These are phyloP conservation scores for Caenorhabditis sp. DNA, from an alignment of 2,888 invertebrate species.

Conservation along the genomic window DNA sequence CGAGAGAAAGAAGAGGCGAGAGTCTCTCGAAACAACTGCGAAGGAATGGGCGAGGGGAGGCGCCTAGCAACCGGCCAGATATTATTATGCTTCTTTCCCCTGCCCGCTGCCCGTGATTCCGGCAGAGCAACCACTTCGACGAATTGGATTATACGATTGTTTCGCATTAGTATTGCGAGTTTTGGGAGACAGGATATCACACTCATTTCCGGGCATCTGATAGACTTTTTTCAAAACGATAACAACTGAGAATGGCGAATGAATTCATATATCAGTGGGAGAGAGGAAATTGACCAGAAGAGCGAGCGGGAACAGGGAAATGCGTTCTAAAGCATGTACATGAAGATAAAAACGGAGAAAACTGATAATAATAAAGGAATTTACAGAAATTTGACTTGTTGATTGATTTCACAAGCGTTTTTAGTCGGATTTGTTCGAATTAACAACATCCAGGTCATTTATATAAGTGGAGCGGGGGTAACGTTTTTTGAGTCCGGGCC, in stretches of 20 bases:
- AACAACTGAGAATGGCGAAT: background rate
- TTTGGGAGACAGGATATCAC: conserved; percentile 10
- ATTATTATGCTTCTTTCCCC: conserved; percentile 52
- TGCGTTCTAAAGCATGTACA: conserved; percentile 33
- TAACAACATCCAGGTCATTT: conserved; percentile 42
- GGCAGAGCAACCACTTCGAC: conserved; percentile 2
- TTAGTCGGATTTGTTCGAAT: background rate
- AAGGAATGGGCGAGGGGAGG: conserved; percentile 43
- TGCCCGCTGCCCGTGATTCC: conserved; percentile 21
- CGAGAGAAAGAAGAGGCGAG: conserved; percentile 1
- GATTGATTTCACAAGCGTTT: conserved; percentile 10
- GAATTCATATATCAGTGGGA: background rate
- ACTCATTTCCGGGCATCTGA: conserved; percentile 30
- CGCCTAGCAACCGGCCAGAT: conserved; percentile 54
- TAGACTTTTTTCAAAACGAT: conserved; percentile 29
- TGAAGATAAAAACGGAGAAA: conserved; percentile 11
- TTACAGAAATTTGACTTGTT: background rate
- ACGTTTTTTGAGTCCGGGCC: conserved; percentile 89
- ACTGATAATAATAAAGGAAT: conserved; percentile 1
- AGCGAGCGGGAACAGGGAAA: conserved; percentile 1
- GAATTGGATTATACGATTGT: conserved; percentile 58
- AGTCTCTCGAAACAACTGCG: conserved; percentile 39
- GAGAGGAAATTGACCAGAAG: conserved; percentile 16
- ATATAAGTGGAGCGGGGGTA: conserved; percentile 85
- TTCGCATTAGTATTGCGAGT: conserved; percentile 13